phyloP scores from a whole-genome alignment of 2,888 invertebrate genomes.

The Sceliomorpha sp. region DNA sequence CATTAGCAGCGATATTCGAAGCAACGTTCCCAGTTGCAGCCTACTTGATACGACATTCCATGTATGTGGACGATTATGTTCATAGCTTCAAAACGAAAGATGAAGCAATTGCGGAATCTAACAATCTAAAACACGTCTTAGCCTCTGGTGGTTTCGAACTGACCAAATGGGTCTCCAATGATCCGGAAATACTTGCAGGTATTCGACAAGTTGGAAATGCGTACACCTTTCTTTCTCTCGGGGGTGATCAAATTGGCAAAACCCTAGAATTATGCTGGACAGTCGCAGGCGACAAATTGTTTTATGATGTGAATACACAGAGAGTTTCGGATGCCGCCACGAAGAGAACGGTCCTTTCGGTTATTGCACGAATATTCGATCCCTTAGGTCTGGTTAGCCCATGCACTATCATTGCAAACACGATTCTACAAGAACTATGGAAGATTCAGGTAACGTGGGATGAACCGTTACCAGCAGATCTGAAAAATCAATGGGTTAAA shows the following conservation, averaged over 20 bases:
- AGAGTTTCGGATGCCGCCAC: conserved; percentile 3
- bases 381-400: conserved; percentile 59
- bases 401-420: conserved; percentile 56
- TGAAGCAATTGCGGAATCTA: conserved; percentile 1
- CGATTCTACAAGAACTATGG: conserved; percentile 40
- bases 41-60: too few relatives aligned
- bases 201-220: not conserved
- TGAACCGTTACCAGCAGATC: not conserved
- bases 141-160: conserved; percentile 9
- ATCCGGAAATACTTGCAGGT: not conserved
- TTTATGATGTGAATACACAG: not conserved
- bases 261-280: conserved; percentile 6
- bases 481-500: conserved; percentile 7
- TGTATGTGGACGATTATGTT: too few relatives aligned
- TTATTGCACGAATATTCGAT: conserved; percentile 58
- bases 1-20: too few relatives aligned
- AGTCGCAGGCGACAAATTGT: not conserved
- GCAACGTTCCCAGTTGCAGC: too few relatives aligned
- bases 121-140: too few relatives aligned
- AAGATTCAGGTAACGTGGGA: conserved; percentile 17
- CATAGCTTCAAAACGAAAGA: not conserved
- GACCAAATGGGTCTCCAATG: conserved; percentile 12
- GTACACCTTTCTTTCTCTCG: not conserved
- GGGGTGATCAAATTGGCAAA: not conserved
- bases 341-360: conserved; percentile 23